Conservation (phyloP, 2,113 vertebrate species). For the Romanogobio albipinnatus region DNA sequence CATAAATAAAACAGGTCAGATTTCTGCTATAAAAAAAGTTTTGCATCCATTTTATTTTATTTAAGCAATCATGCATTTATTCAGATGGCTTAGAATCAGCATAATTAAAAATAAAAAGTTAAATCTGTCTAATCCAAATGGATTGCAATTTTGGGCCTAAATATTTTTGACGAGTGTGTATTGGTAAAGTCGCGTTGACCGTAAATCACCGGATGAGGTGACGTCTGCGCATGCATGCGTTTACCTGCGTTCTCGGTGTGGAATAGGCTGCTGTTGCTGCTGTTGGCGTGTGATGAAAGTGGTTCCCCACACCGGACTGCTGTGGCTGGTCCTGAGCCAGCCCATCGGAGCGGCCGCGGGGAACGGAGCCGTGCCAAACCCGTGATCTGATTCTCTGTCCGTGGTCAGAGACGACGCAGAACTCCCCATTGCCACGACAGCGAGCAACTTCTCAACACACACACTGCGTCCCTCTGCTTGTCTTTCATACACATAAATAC, state of each 20-base stretch:
- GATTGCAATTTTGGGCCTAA: background rate
- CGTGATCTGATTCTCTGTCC: conserved; percentile 94
- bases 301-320: conserved; percentile 85
- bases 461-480: background rate
- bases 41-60: no score
- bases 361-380: conserved; percentile 83
- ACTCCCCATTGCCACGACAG: conserved; percentile 86
- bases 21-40: background rate
- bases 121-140: background rate
- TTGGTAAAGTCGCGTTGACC: background rate
- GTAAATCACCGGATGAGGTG: background rate
- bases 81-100: no score
- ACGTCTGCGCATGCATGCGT: background rate
- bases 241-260: conserved; percentile 88
- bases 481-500: conserved; percentile 7
- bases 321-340: conserved; percentile 89
- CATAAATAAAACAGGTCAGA: background rate
- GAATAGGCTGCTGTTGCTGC: conserved; percentile 78
- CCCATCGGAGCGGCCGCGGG: conserved; percentile 81
- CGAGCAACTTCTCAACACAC: conserved; percentile 1
- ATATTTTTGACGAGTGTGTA: background rate
- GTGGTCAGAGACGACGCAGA: conserved; percentile 93
- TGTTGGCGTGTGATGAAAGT: conserved; percentile 81
- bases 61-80: no score
- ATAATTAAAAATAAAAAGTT: background rate